Evolutionary conservation across 2,113 vertebrate species (phyloP).

Genomic region (Burhinus bistriatus): DNA sequence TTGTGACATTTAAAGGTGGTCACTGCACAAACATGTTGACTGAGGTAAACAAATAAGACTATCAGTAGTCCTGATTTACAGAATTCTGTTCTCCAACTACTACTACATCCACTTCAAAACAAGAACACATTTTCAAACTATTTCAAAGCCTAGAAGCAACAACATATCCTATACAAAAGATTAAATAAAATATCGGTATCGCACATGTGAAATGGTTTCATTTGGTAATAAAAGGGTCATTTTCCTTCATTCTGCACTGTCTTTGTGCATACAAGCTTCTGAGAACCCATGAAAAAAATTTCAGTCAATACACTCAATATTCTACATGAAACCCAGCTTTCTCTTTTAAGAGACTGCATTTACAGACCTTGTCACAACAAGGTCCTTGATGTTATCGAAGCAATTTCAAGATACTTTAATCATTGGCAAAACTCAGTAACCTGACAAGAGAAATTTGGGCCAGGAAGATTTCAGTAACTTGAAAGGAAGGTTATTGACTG

Average conservation of each 20-base stretch:
- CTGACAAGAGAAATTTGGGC: conserved; percentile 62
- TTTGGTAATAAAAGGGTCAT: background rate
- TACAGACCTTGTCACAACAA: conserved; percentile 75
- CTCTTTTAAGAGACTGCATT: conserved; percentile 72
- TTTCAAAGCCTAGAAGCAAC: background rate
- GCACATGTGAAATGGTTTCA: background rate
- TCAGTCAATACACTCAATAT: conserved; percentile 21
- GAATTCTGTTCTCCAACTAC: background rate
- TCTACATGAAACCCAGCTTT: conserved; percentile 61
- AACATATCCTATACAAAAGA: background rate
- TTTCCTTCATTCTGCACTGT: background rate
- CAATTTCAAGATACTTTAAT: conserved; percentile 83
- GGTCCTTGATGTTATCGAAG: conserved; percentile 82
- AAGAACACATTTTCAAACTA: background rate
- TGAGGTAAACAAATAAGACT: background rate
- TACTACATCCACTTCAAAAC: background rate
- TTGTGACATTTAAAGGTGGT: background rate
- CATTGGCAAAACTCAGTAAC: conserved; percentile 79
- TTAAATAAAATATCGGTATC: background rate
- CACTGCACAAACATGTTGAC: background rate
- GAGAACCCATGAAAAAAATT: background rate
- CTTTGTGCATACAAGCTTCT: conserved; percentile 28
- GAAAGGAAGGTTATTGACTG: conserved; percentile 83
- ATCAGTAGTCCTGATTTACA: background rate
- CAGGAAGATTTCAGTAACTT: conserved; percentile 79